Base-by-base conservation (phyloP, 2,888 invertebrate species). In the Trichopoda pennipes region DNA sequence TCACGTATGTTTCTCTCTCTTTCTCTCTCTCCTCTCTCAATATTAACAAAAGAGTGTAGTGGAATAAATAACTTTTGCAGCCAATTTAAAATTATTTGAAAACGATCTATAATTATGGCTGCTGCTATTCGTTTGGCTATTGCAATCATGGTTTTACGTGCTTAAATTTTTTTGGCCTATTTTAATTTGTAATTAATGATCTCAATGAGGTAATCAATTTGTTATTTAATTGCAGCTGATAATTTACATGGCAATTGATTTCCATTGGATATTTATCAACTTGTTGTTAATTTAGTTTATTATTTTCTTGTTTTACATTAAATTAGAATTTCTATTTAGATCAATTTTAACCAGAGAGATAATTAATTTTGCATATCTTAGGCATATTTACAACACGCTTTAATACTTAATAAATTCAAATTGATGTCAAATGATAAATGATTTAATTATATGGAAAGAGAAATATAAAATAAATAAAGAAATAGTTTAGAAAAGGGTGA, bases 181-280 rank as follows among this genome's bases (percentile, higher is more conserved):
- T 74, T 53, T 61, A 49, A 56, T 55, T 81, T 87, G 86, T 87
- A 87, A 88, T 88, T 88, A 89, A 88, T 88, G 88, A 86, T 86
- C 87, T 56, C 87, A 86, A 86, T 87, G 88, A 86, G 86, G 86
- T 88, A 88, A 89, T 89, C 88, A 88, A 88, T 88, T 89, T 89
- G 87, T 88, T 87, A 88, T 88, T 87, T 87, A 87, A 89, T 87
- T 88, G 70, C 86, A 86, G 23, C 60, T 38, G 79, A 84, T 87
- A 86, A 88, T 89, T 89, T 88, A 87, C 88, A 88, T 88, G 84
- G 86, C 86, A 88, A 88, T 88, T 86, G 87, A 87, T 87, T 88
- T 88, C 86, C 86, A 87, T 88, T 86, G 86, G 60, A n/a, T 69
- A 81, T 76, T 64, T 69, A 81, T 76, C 51, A 64, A 75, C 64